phyloP scores from a whole-genome alignment of 2,797 vertebrate species.

The Enteromius argenteus region DNA sequence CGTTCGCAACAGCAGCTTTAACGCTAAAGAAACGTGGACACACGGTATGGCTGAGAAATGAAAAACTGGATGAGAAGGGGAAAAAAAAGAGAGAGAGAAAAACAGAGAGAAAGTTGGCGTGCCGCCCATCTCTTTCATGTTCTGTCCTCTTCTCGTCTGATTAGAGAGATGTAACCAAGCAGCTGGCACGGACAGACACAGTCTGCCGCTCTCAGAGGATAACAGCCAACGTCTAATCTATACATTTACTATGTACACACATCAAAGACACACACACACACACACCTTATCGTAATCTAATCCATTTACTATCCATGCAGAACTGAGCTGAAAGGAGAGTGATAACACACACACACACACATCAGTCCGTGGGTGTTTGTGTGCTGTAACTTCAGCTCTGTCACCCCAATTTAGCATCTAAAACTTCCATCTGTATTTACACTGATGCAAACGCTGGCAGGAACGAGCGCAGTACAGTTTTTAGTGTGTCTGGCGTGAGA shows the following conservation, averaged over 20 bases:
- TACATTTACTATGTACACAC: conserved; percentile 57
- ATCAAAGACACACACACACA: conserved; percentile 40
- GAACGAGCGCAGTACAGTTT: not conserved
- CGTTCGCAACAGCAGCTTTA: not conserved
- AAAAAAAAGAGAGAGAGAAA: conserved; percentile 27
- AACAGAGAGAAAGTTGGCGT: conserved; percentile 73
- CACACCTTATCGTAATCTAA: conserved; percentile 45
- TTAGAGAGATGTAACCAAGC: conserved; percentile 71
- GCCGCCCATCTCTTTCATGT: conserved; percentile 78
- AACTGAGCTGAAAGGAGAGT: conserved; percentile 34
- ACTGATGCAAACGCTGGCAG: conserved; percentile 33
- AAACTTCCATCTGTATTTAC: conserved; percentile 54
- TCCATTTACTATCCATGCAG: conserved; percentile 49
- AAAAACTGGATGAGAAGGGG: not conserved
- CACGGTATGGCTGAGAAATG: conserved; percentile 22
- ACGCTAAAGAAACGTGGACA: conserved; percentile 3
- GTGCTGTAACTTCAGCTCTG: conserved; percentile 1
- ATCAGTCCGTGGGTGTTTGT: conserved; percentile 39
- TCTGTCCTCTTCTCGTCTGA: conserved; percentile 76
- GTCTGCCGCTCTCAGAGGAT: conserved; percentile 54
- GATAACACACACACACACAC: conserved; percentile 37
- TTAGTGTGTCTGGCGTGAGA: conserved; percentile 35
- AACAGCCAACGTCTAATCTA: conserved; percentile 60
- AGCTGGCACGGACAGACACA: conserved; percentile 55
- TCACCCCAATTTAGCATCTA: conserved; percentile 45